Conservation (phyloP, 1,140 invertebrate species). For the Zaprionus africanus region DNA sequence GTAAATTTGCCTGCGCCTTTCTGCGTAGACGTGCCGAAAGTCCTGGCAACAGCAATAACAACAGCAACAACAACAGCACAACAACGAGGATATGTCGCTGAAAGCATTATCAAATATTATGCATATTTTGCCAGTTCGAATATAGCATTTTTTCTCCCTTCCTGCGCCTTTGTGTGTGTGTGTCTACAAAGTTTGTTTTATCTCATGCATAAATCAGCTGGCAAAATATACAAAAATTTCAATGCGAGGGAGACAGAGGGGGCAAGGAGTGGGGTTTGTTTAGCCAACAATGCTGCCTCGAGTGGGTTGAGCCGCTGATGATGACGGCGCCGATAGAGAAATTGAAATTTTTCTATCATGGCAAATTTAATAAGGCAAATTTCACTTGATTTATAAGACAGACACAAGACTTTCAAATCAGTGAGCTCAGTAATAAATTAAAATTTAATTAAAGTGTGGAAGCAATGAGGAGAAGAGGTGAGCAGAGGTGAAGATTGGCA, state of each 20-base stretch:
- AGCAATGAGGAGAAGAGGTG: no score
- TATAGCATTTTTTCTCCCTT: constrained; percentile 56
- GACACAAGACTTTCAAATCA: not conserved
- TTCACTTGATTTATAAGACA: constrained; percentile 6
- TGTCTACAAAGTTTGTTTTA: constrained; percentile 81
- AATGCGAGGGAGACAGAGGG: constrained; percentile 5
- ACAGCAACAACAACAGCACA: constrained; percentile 32
- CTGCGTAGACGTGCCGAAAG: constrained; percentile 54
- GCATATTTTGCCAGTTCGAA: constrained; percentile 76
- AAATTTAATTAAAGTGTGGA: not conserved
- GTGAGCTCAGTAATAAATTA: not conserved
- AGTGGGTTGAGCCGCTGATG: constrained; percentile 23
- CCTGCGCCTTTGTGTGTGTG: constrained; percentile 49
- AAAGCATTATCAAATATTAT: constrained; percentile 83
- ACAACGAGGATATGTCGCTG: constrained; percentile 70
- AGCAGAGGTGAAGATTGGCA: not conserved
- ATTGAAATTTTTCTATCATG: constrained; percentile 49
- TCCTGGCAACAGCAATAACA: constrained; percentile 34
- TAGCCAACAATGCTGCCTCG: constrained; percentile 3
- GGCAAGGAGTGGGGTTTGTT: constrained; percentile 30
- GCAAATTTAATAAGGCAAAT: constrained; percentile 12
- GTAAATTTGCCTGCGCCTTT: constrained; percentile 48
- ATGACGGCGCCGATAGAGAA: constrained; percentile 47
- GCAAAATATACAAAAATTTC: constrained; percentile 75
- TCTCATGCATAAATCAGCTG: constrained; percentile 80